Base-by-base conservation (phyloP, 2,888 invertebrate genomes). In the Melanotus villosus region DNA sequence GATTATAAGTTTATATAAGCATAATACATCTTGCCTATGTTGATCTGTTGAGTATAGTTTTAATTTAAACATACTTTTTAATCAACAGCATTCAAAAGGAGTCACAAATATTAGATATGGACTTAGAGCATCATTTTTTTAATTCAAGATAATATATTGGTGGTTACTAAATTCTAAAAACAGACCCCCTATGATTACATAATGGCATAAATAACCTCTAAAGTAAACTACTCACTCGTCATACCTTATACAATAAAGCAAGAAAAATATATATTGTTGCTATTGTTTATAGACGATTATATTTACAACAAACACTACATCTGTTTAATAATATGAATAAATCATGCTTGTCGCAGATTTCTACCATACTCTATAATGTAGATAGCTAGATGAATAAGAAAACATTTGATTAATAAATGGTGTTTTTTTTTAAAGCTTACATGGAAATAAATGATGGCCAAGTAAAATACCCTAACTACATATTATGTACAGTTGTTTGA, bases 381-480 rank as follows among this genome's bases (percentile, higher is more conserved):
- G 43, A 14, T 16, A 43, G 18, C 14, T n/a, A n/a, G n/a, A 50
- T 14, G 26, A 26, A 21, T 12, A 36, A 16, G 16, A 56, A 56
- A 36, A 9, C 2, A 5, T 3, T 45, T 21, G 21, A 45, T 45
- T 45, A 16, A 45, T 10, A 19, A 21, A 45, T 21, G 21, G 45
- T 19, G n/a, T 23, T 47, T 47, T n/a, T n/a, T n/a, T n/a, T n/a
- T n/a, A n/a, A 50, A 32, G 21, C 21, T 34, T 36, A 57, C 23
- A 18, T 14, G n/a, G 41, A 58, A 41, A 38, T 50, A 64, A 43
- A 36, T 69, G 30, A 68, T 57, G 43, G 68, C 68, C 68, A 68
- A 68, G 68, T 68, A 68, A 68, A 68, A 64, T 68, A 68, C 68
- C 18, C 38, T 68, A 57, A 32, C 38, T 62, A 50, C 18, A 45